phyloP scores from a whole-genome alignment of 2,797 vertebrate species.

The Sylvia borin region DNA sequence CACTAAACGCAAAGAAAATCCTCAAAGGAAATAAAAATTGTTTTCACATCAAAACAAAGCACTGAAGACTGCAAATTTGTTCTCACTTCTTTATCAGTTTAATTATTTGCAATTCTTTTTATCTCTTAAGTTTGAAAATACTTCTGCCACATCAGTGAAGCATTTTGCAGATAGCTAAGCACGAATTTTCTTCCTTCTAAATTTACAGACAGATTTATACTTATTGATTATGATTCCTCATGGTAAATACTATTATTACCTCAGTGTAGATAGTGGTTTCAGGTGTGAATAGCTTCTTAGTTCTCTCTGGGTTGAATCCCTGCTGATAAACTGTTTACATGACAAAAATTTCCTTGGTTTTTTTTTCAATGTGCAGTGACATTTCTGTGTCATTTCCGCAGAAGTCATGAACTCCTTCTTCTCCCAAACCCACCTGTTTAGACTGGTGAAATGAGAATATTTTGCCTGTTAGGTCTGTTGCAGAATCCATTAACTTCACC shows the following conservation, averaged over 20 bases:
- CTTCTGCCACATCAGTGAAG: background rate
- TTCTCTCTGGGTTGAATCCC: background rate
- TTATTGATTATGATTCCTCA: background rate
- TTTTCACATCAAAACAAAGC: background rate
- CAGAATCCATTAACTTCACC: background rate
- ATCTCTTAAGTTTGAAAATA: background rate
- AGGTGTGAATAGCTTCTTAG: background rate
- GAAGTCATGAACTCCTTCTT: background rate
- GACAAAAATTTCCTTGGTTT: background rate
- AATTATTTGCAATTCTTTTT: background rate
- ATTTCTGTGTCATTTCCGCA: background rate
- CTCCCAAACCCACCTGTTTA: background rate
- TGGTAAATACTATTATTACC: background rate
- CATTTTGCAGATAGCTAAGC: background rate
- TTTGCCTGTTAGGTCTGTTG: background rate
- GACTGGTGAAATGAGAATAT: background rate
- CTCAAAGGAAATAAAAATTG: background rate
- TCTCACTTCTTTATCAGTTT: background rate
- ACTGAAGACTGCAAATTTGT: background rate
- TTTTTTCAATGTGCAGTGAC: background rate
- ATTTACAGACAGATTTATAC: background rate
- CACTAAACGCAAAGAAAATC: background rate
- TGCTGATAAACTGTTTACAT: background rate
- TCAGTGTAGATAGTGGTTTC: background rate
- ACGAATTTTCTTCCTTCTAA: background rate